Base-by-base conservation (phyloP, 2,888 invertebrate species). In the Aricia artaxerxes region DNA sequence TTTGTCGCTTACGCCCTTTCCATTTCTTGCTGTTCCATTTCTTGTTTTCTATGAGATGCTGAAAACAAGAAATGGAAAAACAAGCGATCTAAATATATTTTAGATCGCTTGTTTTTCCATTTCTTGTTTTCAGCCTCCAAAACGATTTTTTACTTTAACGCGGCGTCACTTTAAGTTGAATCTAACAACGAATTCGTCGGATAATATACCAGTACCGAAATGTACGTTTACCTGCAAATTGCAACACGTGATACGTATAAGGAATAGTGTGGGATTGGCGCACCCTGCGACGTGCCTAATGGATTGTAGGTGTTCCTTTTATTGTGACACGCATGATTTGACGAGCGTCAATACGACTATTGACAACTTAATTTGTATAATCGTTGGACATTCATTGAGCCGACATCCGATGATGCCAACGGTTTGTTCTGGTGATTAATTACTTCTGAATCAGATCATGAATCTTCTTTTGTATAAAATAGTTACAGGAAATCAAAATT, bases 241-340 rank as follows among this genome's bases (percentile, higher is more conserved):
- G 61, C 61, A 61, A 61, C 3, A 24, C 7, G 24, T 61, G 60
- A 24, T n/a, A 64, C 31, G 35, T 4, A 64, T 64, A 31, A 31
- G 31, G 64, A 64, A 4, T 11, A 64, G 31, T 64, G 64, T 64
- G 64, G 64, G 64, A 64, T 64, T 2, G 64, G 64, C 64, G 24
- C 44, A 44, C 24, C 24, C 73, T 49, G 9, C 24, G 53, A 75
- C 44, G 40, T 53, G 75, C 73, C 44, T 49, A 49, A 75, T 75
- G 75, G 53, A 35, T 13, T 53, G 75, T 49, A 75, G 49, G 44
- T 75, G 75, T 49, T 75, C 53, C 49, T 75, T 75, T 75, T 73
- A 73, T 73, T 31, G 31, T 75, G 75, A 24, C 75, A 75, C 75
- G 75, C 75, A 75, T 75, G 53, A 75, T 53, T 75, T 75, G 24